These are phyloP conservation scores for Agrilus planipennis DNA, from an alignment of 1,140 invertebrate genomes.

Conservation along the genomic window DNA sequence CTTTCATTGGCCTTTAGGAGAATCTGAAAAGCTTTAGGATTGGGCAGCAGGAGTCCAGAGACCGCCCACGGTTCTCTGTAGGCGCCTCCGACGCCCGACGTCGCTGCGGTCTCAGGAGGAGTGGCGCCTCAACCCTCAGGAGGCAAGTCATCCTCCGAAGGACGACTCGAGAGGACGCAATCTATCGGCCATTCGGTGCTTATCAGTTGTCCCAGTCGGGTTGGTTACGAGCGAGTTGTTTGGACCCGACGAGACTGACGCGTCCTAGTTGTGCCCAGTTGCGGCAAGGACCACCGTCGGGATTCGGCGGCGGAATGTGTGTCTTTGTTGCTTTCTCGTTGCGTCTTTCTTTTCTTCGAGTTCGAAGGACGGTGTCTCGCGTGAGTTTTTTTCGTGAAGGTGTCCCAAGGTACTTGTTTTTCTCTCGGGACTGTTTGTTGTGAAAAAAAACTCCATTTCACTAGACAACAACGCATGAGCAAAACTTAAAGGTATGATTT, in stretches of 20 bases:
- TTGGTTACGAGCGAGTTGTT: no score
- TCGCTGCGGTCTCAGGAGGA: constrained; percentile 10
- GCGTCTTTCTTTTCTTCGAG: no score
- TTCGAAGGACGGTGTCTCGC: no score
- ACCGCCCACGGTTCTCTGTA: constrained; percentile 8
- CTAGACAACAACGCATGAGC: no score
- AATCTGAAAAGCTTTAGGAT: constrained; percentile 20
- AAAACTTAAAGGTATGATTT: no score
- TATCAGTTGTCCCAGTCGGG: constrained; percentile 33
- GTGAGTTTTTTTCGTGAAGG: no score
- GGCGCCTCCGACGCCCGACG: constrained; percentile 15
- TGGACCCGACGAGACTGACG: no score
- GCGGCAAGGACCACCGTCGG: constrained; percentile 17
- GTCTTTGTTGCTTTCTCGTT: no score
- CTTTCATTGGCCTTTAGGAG: constrained; percentile 21
- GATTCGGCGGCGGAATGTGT: no score
- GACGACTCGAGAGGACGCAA: constrained; percentile 27
- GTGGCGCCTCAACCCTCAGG: constrained; percentile 11
- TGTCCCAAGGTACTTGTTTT: no score
- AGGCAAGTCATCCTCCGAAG: constrained; percentile 23
- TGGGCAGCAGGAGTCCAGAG: constrained; percentile 13
- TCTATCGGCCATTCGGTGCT: constrained; percentile 25
- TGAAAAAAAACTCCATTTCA: no score
- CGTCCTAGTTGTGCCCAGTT: constrained; percentile 26
- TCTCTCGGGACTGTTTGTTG: no score